Percentiles rank a stretch among this genome's conserved stretches.
Evolutionary conservation across 2,888 invertebrate species (phyloP).

Genomic region (Eutolmus rufibarbis): DNA sequence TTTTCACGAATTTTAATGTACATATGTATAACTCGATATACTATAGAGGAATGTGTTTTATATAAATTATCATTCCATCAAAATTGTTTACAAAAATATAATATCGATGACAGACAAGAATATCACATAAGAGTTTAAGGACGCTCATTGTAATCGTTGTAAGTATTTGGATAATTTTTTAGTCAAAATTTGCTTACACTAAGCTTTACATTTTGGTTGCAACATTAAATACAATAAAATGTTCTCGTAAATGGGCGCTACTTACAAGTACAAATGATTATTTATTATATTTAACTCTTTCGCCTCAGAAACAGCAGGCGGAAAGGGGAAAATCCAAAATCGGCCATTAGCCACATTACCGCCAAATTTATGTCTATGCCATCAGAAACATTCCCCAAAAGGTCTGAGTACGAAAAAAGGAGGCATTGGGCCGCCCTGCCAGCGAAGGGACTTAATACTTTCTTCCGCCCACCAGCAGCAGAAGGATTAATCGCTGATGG

Average conservation of each 20-base stretch:
- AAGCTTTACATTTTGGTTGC: no score
- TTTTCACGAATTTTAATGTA: no score
- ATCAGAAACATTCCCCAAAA: neutral
- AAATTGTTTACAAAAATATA: no score
- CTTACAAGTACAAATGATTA: neutral
- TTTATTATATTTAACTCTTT: neutral
- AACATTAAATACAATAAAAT: neutral
- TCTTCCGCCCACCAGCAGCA: neutral
- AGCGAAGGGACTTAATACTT: constrained; percentile 4
- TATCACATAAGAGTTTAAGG: no score
- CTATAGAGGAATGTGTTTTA: no score
- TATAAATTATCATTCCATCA: no score
- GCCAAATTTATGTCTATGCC: neutral
- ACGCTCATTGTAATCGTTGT: no score
- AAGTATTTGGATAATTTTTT: no score
- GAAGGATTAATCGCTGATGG: constrained; percentile 47
- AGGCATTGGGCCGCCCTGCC: neutral
- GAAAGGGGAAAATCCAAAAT: neutral
- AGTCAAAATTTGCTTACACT: no score
- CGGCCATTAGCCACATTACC: neutral
- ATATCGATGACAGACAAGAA: no score
- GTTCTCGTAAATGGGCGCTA: neutral
- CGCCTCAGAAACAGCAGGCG: neutral
- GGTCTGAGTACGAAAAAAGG: neutral
- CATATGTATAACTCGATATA: no score